Percentiles rank a stretch among this genome's conserved stretches.
Conservation (phyloP, 2,888 invertebrate genomes). For the Eristalis arbustorum region DNA sequence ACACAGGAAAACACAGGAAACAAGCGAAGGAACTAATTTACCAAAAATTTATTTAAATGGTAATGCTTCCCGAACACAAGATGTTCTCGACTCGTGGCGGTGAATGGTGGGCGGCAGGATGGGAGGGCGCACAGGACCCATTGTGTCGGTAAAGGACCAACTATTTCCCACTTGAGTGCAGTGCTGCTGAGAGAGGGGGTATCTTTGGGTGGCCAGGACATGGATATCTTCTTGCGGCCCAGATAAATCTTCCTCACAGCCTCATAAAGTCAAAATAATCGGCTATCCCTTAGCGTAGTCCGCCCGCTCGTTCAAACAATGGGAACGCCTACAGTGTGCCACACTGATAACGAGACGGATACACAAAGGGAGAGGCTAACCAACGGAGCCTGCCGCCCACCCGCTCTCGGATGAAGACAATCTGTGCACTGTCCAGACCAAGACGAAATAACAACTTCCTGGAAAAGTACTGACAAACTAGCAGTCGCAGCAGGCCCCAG, state of each 20-base stretch:
- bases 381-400: neutral
- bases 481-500: conserved; percentile 1
- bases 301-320: neutral
- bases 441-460: conserved; percentile 63
- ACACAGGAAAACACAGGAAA: conserved; percentile 24
- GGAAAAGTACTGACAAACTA: conserved; percentile 57
- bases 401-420: conserved; percentile 24
- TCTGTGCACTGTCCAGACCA: conserved; percentile 15
- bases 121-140: neutral
- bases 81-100: neutral
- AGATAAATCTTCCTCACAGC: conserved; percentile 50
- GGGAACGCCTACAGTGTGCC: neutral
- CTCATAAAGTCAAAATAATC: conserved; percentile 65
- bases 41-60: conserved; percentile 57
- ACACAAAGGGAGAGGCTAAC: conserved; percentile 39
- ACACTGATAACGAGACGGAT: conserved; percentile 54
- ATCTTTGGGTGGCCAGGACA: neutral
- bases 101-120: neutral
- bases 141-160: neutral
- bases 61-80: conserved; percentile 24
- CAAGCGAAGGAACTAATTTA: conserved; percentile 63
- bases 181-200: too few species aligned
- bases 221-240: conserved; percentile 4
- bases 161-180: conserved; percentile 13
- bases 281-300: conserved; percentile 54